These are phyloP conservation scores for Pempheris klunzingeri DNA, from an alignment of 2,797 vertebrate species.

Conservation along the genomic window DNA sequence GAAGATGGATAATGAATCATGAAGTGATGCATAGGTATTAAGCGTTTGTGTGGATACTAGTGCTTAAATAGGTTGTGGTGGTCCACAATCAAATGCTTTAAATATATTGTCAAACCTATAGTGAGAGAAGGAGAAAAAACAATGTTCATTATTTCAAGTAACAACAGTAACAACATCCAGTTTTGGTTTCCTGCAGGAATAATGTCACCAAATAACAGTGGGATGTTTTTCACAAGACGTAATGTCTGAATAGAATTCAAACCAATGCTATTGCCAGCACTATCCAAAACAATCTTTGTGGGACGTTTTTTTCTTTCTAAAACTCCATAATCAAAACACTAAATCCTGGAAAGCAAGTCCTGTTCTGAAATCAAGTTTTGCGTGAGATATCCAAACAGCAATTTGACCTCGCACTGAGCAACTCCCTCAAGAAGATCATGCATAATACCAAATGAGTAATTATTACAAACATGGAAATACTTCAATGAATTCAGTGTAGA, in stretches of 20 bases:
- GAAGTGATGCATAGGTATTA: conserved; percentile 43
- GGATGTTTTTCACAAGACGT: conserved; percentile 49
- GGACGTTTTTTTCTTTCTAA: conserved; percentile 38
- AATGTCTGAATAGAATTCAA: conserved; percentile 54
- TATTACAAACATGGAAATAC: conserved; percentile 52
- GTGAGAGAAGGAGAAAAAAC: conserved; percentile 46
- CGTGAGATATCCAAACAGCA: conserved; percentile 54
- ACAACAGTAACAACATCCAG: conserved; percentile 49
- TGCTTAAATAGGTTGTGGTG: conserved; percentile 43
- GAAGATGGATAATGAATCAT: conserved; percentile 40
- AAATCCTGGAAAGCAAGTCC: conserved; percentile 42
- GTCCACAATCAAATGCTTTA: conserved; percentile 36
- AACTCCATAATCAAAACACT: conserved; percentile 49
- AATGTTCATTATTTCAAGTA: conserved; percentile 56
- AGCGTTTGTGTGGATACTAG: conserved; percentile 27
- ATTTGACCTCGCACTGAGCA: conserved; percentile 48
- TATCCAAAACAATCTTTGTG: conserved; percentile 39
- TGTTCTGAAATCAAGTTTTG: conserved; percentile 45
- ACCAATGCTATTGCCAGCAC: conserved; percentile 38
- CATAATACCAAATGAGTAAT: conserved; percentile 54
- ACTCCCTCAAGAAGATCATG: conserved; percentile 55
- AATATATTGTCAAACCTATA: conserved; percentile 27
- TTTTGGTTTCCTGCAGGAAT: conserved; percentile 41
- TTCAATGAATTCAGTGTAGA: conserved; percentile 29
- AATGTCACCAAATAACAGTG: conserved; percentile 57